Evolutionary conservation across 1,140 invertebrate species (phyloP).

Genomic region (Conus betulinus): DNA sequence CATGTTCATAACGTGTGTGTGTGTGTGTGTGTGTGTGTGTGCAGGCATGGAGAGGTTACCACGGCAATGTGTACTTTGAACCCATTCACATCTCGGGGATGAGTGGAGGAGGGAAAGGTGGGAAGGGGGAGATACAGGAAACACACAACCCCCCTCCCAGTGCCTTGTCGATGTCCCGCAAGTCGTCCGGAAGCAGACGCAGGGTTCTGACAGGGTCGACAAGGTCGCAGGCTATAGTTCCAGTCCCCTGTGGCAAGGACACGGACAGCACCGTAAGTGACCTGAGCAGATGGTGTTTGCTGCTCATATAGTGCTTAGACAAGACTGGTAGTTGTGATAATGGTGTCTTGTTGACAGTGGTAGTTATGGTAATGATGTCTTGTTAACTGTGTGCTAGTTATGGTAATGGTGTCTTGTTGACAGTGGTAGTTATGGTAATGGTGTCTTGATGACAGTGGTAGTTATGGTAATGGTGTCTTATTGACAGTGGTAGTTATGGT

Average conservation of each 20-base stretch:
- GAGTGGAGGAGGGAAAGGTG: neutral
- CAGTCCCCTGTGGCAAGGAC: neutral
- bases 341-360: too few species aligned
- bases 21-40: conserved; percentile 37
- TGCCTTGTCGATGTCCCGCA: conserved; percentile 5
- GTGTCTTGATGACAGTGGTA: too few species aligned
- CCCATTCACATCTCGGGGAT: conserved; percentile 62
- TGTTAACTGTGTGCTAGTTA: too few species aligned
- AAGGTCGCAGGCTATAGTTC: neutral
- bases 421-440: too few species aligned
- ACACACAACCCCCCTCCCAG: conserved; percentile 37
- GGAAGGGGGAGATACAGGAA: conserved; percentile 45
- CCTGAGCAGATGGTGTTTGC: too few species aligned
- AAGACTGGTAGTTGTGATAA: too few species aligned
- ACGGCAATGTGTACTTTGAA: conserved; percentile 74
- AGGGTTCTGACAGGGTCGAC: neutral
- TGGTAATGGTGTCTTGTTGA: too few species aligned
- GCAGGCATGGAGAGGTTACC: conserved; percentile 72
- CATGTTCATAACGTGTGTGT: neutral
- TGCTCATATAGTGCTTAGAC: too few species aligned
- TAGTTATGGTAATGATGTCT: too few species aligned
- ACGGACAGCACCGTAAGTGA: neutral
- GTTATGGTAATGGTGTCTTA: too few species aligned
- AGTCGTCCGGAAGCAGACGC: neutral
- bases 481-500: too few species aligned